A percentile compares a stretch with the other conserved stretches of the same genome.
phyloP scores from a whole-genome alignment of 2,888 invertebrate species.

The Lacanobia oleracea region DNA sequence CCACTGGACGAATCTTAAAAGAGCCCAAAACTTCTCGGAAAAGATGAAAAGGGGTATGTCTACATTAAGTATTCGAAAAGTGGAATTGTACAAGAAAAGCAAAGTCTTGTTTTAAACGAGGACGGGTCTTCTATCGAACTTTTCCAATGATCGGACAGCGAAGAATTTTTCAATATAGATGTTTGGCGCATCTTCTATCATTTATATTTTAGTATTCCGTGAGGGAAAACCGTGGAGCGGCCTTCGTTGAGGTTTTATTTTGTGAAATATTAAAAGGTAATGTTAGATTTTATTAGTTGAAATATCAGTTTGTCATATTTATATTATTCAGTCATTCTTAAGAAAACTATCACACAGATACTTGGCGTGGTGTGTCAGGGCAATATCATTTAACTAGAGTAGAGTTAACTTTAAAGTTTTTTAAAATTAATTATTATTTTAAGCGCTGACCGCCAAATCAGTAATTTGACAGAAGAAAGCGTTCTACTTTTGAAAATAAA shows the following conservation, averaged over 20 bases:
- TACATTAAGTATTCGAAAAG: constrained; percentile 88
- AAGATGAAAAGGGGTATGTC: constrained; percentile 86
- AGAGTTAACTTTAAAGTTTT: too few species aligned
- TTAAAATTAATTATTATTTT: too few species aligned
- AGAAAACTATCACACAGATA: too few species aligned
- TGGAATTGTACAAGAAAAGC: constrained; percentile 88
- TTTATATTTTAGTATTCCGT: constrained; percentile 82
- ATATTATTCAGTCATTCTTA: too few species aligned
- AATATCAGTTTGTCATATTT: neutral
- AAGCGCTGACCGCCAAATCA: too few species aligned
- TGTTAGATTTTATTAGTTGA: neutral
- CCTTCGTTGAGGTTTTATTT: constrained; percentile 20
- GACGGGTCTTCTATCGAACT: constrained; percentile 84
- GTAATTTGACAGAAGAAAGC: too few species aligned
- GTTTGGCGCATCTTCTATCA: constrained; percentile 84
- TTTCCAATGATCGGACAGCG: constrained; percentile 85
- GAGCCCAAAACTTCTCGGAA: constrained; percentile 83
- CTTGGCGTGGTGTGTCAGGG: too few species aligned
- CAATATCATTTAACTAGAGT: too few species aligned
- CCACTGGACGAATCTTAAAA: constrained; percentile 82
- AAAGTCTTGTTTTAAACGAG: constrained; percentile 87
- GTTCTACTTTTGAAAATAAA: too few species aligned
- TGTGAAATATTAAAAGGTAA: neutral
- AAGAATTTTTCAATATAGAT: constrained; percentile 87
- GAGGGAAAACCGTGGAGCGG: constrained; percentile 65